Conservation (phyloP, 2,888 invertebrate species). For the Eretmocerus hayati region DNA sequence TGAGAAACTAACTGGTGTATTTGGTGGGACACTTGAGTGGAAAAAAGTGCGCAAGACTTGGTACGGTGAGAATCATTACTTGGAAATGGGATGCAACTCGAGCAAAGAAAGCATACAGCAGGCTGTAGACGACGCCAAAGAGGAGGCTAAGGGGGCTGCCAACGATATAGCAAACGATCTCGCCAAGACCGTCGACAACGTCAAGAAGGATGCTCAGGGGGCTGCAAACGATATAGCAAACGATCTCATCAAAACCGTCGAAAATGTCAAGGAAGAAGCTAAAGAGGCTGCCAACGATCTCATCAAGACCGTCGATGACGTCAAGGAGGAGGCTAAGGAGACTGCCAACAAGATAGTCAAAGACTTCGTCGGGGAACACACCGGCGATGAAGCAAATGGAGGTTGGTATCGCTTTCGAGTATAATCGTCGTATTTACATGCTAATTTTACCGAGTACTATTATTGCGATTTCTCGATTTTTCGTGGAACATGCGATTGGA, state of each 20-base stretch:
- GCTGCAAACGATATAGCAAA: constrained; percentile 4
- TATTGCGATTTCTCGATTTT: no score
- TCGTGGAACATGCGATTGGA: no score
- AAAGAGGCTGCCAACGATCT: constrained; percentile 8
- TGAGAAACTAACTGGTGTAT: no score
- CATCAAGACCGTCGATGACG: constrained; percentile 26
- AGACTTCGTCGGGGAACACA: no score
- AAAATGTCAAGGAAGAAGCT: constrained; percentile 34
- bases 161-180: constrained; percentile 8
- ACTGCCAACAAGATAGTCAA: constrained; percentile 2
- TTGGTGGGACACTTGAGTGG: no score
- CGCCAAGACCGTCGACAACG: constrained; percentile 6
- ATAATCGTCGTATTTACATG: no score
- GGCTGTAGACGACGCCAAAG: constrained; percentile 41
- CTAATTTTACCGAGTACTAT: no score
- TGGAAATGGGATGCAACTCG: constrained; percentile 55
- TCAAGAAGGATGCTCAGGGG: constrained; percentile 35
- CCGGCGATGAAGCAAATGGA: no score
- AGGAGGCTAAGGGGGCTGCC: constrained; percentile 35
- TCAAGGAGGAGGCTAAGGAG: constrained; percentile 29
- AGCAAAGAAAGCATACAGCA: constrained; percentile 52
- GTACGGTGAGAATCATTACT: no score
- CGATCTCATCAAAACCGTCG: constrained; percentile 10
- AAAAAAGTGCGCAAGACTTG: no score
- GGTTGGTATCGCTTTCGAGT: no score